Conservation (phyloP, 2,797 vertebrate genomes). For the Spondyliosoma cantharus region DNA sequence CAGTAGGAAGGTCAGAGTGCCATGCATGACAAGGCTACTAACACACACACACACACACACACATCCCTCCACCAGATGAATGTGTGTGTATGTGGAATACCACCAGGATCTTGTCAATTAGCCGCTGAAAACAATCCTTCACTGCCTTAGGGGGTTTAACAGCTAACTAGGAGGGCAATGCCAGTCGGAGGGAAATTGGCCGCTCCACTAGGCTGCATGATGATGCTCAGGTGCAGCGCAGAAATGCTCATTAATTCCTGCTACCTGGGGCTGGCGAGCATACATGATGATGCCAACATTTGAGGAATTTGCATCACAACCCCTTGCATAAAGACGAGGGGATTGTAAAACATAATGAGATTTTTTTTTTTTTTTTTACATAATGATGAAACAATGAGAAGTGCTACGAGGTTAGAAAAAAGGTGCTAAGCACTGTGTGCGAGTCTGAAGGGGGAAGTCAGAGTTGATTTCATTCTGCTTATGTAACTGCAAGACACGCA, state of each 20-base stretch:
- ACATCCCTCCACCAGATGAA: not conserved
- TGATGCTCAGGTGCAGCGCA: slow-evolving; percentile 76
- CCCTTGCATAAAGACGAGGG: slow-evolving; percentile 43
- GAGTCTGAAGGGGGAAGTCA: not conserved
- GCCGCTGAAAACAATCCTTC: slow-evolving; percentile 73
- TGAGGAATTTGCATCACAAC: slow-evolving; percentile 57
- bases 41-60: not conserved
- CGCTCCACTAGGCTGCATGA: slow-evolving; percentile 66
- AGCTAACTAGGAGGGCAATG: slow-evolving; percentile 76
- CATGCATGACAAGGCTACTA: slow-evolving; percentile 16
- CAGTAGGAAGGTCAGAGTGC: slow-evolving; percentile 41
- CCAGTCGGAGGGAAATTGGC: slow-evolving; percentile 74
- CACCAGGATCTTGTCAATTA: slow-evolving; percentile 78
- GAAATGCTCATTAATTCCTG: slow-evolving; percentile 76
- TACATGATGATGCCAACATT: slow-evolving; percentile 60
- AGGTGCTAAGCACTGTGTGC: slow-evolving; percentile 2
- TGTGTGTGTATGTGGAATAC: slow-evolving; percentile 53
- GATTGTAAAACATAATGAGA: slow-evolving; percentile 49
- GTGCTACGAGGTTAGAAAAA: slow-evolving; percentile 27
- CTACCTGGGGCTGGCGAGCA: slow-evolving; percentile 63
- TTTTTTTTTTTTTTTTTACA: slow-evolving; percentile 12
- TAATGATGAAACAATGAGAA: slow-evolving; percentile 54
- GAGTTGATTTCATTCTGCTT: slow-evolving; percentile 13
- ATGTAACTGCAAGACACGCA: slow-evolving; percentile 17
- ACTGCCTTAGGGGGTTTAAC: slow-evolving; percentile 67